Conservation (phyloP, 2,113 vertebrate genomes). For the Tupaia tana region DNA sequence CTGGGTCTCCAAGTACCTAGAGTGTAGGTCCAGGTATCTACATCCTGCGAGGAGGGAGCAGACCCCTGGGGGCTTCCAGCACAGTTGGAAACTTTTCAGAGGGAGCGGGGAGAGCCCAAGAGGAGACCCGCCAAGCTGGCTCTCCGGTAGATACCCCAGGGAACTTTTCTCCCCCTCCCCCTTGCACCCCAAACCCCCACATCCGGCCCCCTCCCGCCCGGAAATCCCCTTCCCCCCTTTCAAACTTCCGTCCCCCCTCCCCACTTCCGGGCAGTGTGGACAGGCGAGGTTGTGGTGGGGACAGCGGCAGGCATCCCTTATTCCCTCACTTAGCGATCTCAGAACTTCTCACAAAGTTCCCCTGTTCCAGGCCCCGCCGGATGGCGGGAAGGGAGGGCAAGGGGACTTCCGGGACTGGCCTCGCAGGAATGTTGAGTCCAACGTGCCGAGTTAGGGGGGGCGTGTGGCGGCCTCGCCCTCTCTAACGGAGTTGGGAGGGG, state of each 20-base stretch:
- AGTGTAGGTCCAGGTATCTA: slow-evolving; percentile 31
- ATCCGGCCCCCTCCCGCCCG: slow-evolving; percentile 81
- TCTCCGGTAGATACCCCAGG: background rate
- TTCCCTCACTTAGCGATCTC: background rate
- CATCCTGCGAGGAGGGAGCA: background rate
- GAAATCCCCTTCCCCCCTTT: slow-evolving; percentile 80
- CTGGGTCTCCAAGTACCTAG: slow-evolving; percentile 76
- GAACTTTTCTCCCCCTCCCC: slow-evolving; percentile 54
- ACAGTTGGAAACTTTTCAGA: slow-evolving; percentile 59
- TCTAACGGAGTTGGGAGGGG: slow-evolving; percentile 62
- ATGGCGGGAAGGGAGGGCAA: slow-evolving; percentile 67
- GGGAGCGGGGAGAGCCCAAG: no score
- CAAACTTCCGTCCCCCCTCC: slow-evolving; percentile 77
- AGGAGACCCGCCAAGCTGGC: background rate
- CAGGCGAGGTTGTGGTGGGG: slow-evolving; percentile 54
- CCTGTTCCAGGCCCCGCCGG: background rate
- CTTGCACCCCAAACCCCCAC: slow-evolving; percentile 71
- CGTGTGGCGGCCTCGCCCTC: slow-evolving; percentile 53
- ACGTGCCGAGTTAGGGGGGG: slow-evolving; percentile 5
- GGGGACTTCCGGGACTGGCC: slow-evolving; percentile 68
- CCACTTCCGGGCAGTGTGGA: slow-evolving; percentile 78
- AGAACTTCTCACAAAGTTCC: slow-evolving; percentile 75
- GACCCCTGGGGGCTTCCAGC: background rate
- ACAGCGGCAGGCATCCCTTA: background rate
- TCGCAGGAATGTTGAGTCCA: slow-evolving; percentile 53